Evolutionary conservation across 2,888 invertebrate genomes (phyloP).

Genomic region (Trimorus sp.): DNA sequence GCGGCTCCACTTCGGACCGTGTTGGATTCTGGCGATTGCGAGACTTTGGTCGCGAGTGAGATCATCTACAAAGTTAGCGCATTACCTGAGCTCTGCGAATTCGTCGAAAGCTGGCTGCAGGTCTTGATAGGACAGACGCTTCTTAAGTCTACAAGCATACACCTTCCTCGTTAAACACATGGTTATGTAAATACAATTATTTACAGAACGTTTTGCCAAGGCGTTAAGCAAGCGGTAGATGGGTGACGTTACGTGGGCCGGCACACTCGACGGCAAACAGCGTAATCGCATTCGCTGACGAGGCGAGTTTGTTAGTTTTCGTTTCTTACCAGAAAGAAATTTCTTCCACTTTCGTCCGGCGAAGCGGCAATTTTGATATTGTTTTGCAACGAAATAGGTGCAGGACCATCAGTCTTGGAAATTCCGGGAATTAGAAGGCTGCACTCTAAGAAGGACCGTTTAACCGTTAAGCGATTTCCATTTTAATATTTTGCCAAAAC

Average conservation of each 20-base stretch:
- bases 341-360: neutral
- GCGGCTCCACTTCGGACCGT: constrained; percentile 10
- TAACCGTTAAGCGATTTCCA: no score
- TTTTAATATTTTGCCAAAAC: no score
- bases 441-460: no score
- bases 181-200: constrained; percentile 64
- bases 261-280: constrained; percentile 3
- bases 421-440: neutral
- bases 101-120: constrained; percentile 88
- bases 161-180: constrained; percentile 69
- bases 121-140: constrained; percentile 90
- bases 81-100: constrained; percentile 89
- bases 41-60: constrained; percentile 38
- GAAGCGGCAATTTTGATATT: no score
- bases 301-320: no score
- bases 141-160: constrained; percentile 87
- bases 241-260: constrained; percentile 47
- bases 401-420: no score
- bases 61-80: constrained; percentile 68
- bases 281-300: constrained; percentile 1
- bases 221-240: constrained; percentile 56
- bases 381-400: no score
- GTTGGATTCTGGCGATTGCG: constrained; percentile 31
- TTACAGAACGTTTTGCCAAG: constrained; percentile 64
- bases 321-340: neutral